Percentiles rank a stretch among this genome's conserved stretches.
Conservation (phyloP, 1,140 invertebrate genomes). For the Cydia amplana region DNA sequence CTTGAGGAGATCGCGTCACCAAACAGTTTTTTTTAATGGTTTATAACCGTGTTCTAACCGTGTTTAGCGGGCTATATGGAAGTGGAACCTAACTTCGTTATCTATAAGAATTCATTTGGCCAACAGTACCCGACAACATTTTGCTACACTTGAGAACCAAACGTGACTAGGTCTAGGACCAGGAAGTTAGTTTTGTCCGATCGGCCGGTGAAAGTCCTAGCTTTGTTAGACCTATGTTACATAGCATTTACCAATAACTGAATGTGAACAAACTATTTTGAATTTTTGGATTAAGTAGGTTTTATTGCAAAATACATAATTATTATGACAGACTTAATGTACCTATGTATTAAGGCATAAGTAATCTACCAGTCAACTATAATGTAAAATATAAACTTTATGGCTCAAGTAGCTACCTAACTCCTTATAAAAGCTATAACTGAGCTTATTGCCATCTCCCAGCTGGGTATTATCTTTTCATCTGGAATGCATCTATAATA, state of each 20-base stretch:
- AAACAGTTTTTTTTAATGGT: too few relatives aligned
- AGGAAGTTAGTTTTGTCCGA: conserved; percentile 6
- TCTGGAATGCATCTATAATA: neutral
- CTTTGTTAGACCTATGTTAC: neutral
- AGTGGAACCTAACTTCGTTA: neutral
- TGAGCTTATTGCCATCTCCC: too few relatives aligned
- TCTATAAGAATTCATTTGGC: neutral
- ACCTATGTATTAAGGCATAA: too few relatives aligned
- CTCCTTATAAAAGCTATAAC: too few relatives aligned
- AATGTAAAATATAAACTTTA: too few relatives aligned
- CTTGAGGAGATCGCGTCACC: too few relatives aligned
- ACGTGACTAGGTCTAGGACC: conserved; percentile 6
- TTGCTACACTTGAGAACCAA: neutral
- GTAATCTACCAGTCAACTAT: too few relatives aligned
- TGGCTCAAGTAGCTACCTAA: too few relatives aligned
- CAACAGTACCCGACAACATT: neutral
- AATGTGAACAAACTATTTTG: neutral
- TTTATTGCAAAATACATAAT: too few relatives aligned
- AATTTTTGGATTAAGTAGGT: too few relatives aligned
- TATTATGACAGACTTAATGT: too few relatives aligned
- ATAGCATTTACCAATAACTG: neutral
- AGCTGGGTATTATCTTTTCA: neutral
- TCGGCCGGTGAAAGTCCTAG: conserved; percentile 8
- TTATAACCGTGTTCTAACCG: neutral
- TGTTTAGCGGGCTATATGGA: too few relatives aligned